Evolutionary conservation across 2,888 invertebrate genomes (phyloP), one percentile per base, ranked within the genome.

Genomic region (Phaonia tiefii): DNA sequence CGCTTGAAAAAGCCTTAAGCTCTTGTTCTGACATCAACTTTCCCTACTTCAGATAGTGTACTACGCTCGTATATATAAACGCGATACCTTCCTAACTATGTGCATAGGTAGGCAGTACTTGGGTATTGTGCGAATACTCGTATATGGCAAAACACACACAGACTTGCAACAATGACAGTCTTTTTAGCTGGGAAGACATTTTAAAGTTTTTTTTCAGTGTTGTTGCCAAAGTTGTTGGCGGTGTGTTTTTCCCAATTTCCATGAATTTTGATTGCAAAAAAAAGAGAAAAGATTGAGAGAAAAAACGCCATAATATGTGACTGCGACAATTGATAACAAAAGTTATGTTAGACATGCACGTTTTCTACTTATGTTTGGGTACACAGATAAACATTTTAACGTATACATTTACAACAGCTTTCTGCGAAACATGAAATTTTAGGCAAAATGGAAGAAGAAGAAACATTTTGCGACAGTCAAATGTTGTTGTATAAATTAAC

Each of bases 1-100:
- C 76, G 82, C 80, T 80, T 67, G 78, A 58, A 63, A 82, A 83
- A 73, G 83, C 80, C 82, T 82, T 83, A 83, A 83, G 83, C 83
- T 83, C 77, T 83, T 82, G 83, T 80, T 80, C 75, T 83, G 83
- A 82, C 83, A 82, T 76, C 75, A 80, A 79, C 75, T 78, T 75
- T 78, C 78, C 78, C 73, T 75, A 75, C 77, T 77, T 13, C 71
- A 75, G 56, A 42, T 54, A 54, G 54, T 11, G 31, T 31, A 31
- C 63, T 37, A 63, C 63, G n/a, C n/a, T 63, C 22, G 42, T 42
- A 42, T 17, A 22, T 63, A 25, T 25, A n/a, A 31, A 31, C 31
- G 31, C 4, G 31, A 31, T 31, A 31, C 31, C 31, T 31, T 31
- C n/a, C 8, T 31, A 8, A 2, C 15, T 44, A 22, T 4, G 17